Conservation (phyloP, 2,113 vertebrate species). For the Pitta sordida region DNA sequence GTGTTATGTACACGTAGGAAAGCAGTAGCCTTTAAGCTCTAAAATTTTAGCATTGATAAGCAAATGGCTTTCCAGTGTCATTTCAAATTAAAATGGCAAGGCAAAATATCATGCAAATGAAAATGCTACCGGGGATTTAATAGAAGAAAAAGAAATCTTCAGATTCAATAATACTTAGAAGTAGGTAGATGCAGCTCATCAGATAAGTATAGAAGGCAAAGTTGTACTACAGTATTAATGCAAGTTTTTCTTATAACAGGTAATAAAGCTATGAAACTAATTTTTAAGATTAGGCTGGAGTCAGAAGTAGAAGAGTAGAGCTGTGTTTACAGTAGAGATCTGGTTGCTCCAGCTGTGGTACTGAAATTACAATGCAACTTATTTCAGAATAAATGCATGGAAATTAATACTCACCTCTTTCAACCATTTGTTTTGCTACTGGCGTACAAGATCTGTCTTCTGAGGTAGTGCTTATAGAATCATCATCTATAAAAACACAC, state of each 20-base stretch:
- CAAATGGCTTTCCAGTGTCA: background rate
- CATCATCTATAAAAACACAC: slow-evolving; percentile 55
- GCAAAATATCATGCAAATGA: background rate
- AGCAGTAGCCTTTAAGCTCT: background rate
- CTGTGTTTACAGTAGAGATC: background rate
- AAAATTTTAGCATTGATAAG: background rate
- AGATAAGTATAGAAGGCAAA: background rate
- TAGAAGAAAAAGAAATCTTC: background rate
- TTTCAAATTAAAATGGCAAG: background rate
- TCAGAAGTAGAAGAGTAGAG: background rate
- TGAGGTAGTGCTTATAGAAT: slow-evolving; percentile 54
- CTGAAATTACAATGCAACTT: background rate
- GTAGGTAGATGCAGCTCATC: background rate
- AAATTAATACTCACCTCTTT: slow-evolving; percentile 28
- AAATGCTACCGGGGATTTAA: background rate
- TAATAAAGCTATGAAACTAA: background rate
- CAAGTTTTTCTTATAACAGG: background rate
- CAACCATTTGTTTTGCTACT: background rate
- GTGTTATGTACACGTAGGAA: background rate
- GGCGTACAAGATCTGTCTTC: slow-evolving; percentile 48
- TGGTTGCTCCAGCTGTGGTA: background rate
- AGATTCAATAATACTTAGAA: background rate
- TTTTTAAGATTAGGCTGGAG: background rate
- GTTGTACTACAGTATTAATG: background rate
- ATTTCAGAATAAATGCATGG: background rate